These are phyloP conservation scores for Mongoloraphidia duomilia DNA, from an alignment of 2,888 invertebrate genomes.

Conservation along the genomic window DNA sequence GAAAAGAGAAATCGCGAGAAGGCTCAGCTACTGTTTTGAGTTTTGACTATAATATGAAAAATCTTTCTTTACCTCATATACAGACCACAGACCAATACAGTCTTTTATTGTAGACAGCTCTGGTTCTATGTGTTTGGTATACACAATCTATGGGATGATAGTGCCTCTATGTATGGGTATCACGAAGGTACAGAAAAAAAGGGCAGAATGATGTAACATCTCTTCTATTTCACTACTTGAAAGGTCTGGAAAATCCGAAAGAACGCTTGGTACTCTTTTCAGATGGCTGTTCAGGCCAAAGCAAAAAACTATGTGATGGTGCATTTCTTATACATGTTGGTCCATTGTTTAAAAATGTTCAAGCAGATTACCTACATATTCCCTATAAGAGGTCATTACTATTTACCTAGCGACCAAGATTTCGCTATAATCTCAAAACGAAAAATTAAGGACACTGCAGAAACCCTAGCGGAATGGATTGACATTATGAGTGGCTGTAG, in stretches of 20 bases:
- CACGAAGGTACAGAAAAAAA: conserved; percentile 6
- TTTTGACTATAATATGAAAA: too few relatives aligned
- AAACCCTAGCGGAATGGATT: conserved; percentile 6
- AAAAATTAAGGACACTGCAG: conserved; percentile 6
- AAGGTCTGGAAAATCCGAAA: conserved; percentile 1
- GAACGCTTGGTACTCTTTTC: conserved; percentile 8
- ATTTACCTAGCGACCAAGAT: conserved; percentile 11
- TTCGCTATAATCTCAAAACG: conserved; percentile 6
- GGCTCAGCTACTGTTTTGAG: too few relatives aligned
- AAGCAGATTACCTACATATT: conserved; percentile 7
- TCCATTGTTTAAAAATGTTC: conserved; percentile 8
- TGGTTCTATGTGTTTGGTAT: conserved; percentile 10
- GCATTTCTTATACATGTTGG: conserved; percentile 8
- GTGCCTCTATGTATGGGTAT: conserved; percentile 7
- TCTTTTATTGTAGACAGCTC: conserved; percentile 9
- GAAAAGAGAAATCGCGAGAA: too few relatives aligned
- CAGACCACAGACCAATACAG: conserved; percentile 10
- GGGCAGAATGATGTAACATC: conserved; percentile 11
- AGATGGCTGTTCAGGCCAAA: conserved; percentile 10
- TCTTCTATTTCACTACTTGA: conserved; percentile 8
- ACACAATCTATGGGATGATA: conserved; percentile 7
- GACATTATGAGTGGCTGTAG: conserved; percentile 4
- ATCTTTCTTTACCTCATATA: too few relatives aligned
- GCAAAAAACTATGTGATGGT: conserved; percentile 10
- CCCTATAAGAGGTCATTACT: conserved; percentile 8